Conservation (phyloP, 2,888 invertebrate species). For the Lingula anatina region DNA sequence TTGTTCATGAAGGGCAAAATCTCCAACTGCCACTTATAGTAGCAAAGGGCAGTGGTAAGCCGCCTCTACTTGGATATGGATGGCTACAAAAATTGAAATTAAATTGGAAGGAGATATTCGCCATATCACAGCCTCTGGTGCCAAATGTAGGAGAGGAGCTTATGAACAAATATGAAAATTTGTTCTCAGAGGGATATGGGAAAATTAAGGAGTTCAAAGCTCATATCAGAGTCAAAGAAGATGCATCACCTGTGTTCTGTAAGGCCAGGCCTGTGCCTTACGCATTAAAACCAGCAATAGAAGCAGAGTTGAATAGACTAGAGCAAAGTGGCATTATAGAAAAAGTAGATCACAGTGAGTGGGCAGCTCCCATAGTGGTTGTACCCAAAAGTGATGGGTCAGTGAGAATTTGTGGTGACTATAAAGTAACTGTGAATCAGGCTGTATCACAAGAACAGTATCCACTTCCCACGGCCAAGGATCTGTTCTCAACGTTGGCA, state of each 20-base stretch:
- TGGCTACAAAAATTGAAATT: neutral
- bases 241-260: neutral
- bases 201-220: no score
- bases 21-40: neutral
- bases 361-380: neutral
- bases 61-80: neutral
- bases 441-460: conserved; percentile 5
- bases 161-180: no score
- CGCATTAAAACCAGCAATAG: neutral
- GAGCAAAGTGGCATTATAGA: neutral
- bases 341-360: neutral
- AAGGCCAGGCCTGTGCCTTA: neutral
- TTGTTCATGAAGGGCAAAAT: neutral
- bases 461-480: conserved; percentile 6
- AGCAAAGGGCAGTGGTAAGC: neutral
- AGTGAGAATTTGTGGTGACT: neutral
- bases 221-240: neutral
- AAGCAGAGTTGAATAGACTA: neutral
- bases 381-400: neutral
- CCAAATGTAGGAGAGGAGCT: no score
- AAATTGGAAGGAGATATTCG: no score
- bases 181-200: no score
- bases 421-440: neutral
- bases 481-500: conserved; percentile 2
- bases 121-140: no score